A percentile compares a stretch with the other conserved stretches of the same genome.
Conservation (phyloP, 2,888 invertebrate species). For the Metallyticus violacea region DNA sequence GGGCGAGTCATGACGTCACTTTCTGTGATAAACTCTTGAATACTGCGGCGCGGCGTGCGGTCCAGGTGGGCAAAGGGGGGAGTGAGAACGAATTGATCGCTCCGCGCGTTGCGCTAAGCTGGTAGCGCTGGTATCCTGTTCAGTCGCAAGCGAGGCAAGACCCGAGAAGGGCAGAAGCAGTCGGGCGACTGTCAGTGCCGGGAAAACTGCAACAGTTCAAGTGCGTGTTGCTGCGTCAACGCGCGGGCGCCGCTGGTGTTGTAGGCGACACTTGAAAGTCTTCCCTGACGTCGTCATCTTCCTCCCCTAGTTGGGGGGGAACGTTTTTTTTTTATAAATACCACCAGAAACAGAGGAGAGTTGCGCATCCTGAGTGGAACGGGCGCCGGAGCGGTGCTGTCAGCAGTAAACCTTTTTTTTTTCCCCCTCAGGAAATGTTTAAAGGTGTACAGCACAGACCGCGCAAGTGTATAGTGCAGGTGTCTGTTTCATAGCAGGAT, state of each 20-base stretch:
- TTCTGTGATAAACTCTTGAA: not conserved
- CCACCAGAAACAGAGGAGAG: not conserved
- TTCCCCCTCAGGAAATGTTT: not conserved
- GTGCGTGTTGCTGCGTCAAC: not conserved
- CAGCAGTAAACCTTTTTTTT: not conserved
- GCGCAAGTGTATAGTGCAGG: not conserved
- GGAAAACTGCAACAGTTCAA: not conserved
- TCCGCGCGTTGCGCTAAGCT: not conserved
- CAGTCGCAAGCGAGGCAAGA: not conserved
- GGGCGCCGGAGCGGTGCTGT: not conserved
- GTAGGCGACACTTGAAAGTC: not conserved
- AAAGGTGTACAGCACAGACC: not conserved
- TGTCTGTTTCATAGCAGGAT: not conserved
- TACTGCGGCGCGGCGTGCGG: too few species aligned
- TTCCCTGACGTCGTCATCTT: not conserved
- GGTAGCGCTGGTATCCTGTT: not conserved
- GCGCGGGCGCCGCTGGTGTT: not conserved
- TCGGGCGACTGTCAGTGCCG: not conserved
- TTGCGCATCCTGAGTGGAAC: not conserved
- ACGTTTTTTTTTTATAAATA: not conserved
- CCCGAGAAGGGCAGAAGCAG: not conserved
- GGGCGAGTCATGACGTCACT: slow-evolving; percentile 10
- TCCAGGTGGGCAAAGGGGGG: not conserved
- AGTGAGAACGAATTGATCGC: not conserved
- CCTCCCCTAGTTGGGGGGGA: not conserved